These are phyloP conservation scores for Coracopsis vasa DNA, from an alignment of 2,113 vertebrate genomes.

Conservation along the genomic window DNA sequence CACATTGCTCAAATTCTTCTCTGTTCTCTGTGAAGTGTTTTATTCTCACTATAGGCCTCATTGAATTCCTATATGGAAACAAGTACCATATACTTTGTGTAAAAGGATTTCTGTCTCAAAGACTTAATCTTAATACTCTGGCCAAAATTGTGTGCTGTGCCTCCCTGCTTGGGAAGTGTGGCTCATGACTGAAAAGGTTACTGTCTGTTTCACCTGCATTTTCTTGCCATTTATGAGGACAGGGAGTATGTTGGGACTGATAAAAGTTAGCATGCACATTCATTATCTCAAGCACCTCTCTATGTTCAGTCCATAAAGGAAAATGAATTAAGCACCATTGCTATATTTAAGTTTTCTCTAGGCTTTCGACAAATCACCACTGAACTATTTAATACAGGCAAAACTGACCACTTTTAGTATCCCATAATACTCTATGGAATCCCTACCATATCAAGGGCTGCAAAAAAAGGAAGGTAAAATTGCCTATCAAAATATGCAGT, in stretches of 20 bases:
- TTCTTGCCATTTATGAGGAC: neutral
- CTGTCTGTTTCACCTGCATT: neutral
- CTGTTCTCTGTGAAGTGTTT: neutral
- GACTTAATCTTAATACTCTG: neutral
- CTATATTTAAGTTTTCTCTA: neutral
- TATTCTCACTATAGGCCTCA: neutral
- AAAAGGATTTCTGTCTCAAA: neutral
- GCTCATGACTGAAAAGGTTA: neutral
- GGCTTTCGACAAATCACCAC: neutral
- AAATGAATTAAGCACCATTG: neutral
- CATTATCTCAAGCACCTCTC: neutral
- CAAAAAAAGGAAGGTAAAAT: neutral
- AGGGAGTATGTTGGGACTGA: neutral
- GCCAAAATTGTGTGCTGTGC: rapidly evolving
- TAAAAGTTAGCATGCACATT: neutral
- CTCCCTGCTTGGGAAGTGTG: neutral
- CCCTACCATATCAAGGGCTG: neutral
- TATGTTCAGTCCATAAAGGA: neutral
- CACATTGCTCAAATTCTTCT: neutral
- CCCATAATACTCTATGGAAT: neutral
- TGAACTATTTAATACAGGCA: neutral
- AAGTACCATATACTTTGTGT: neutral
- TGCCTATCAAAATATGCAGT: neutral
- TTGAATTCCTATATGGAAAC: neutral
- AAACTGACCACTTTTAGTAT: neutral